Conservation (phyloP, 2,113 vertebrate genomes). For the Sinocyclocheilus anophthalmus region DNA sequence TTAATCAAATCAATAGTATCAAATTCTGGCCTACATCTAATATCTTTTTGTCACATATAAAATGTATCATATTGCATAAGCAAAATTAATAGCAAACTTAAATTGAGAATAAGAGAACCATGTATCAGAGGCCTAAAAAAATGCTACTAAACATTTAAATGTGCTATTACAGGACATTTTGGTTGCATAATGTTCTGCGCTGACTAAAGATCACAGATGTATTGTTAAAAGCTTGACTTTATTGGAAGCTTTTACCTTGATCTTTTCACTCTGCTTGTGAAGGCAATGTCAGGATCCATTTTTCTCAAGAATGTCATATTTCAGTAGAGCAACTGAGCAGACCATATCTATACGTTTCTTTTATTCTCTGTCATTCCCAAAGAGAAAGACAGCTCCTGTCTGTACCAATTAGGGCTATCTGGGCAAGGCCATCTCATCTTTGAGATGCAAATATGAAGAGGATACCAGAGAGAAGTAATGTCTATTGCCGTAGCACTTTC, state of each 20-base stretch:
- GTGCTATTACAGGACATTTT: not conserved
- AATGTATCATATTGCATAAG: not conserved
- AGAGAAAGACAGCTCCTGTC: conserved; percentile 38
- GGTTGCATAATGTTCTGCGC: not conserved
- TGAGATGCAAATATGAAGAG: conserved; percentile 46
- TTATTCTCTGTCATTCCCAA: conserved; percentile 35
- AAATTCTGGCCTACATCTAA: not conserved
- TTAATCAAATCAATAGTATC: not conserved
- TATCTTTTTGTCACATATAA: not conserved
- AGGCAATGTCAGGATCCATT: conserved; percentile 47
- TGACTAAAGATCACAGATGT: conserved; percentile 36
- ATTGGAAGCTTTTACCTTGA: conserved; percentile 46
- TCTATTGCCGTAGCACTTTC: conserved; percentile 21
- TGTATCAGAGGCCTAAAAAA: not conserved
- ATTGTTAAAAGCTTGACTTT: conserved; percentile 44
- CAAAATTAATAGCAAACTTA: not conserved
- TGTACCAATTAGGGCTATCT: conserved; percentile 49
- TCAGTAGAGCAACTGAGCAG: conserved; percentile 40
- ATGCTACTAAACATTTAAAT: not conserved
- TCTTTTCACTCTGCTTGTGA: conserved; percentile 45
- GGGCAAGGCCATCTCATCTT: conserved; percentile 44
- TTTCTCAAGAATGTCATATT: conserved; percentile 55
- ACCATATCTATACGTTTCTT: conserved; percentile 31
- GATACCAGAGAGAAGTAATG: not conserved
- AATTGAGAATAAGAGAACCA: not conserved